A percentile compares a stretch with the other conserved stretches of the same genome.
Evolutionary conservation across 2,113 vertebrate species (phyloP).

Genomic region (Todiramphus chloris): DNA sequence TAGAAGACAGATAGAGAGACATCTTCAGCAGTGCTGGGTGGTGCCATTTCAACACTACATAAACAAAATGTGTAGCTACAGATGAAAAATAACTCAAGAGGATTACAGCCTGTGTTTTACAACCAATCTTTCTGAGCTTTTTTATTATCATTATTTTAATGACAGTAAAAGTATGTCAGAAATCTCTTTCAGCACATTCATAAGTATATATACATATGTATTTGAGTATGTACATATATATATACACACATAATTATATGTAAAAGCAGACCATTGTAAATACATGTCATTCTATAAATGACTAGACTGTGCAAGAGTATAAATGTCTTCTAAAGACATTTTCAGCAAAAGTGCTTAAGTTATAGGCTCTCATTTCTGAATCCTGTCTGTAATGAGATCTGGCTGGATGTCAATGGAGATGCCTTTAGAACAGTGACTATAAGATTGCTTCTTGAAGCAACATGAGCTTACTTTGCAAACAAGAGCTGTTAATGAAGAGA

Average conservation of each 20-base stretch:
- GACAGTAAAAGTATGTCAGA: background rate
- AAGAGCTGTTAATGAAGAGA: background rate
- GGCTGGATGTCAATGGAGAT: background rate
- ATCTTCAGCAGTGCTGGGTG: background rate
- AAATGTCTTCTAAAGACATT: slow-evolving; percentile 44
- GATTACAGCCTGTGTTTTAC: background rate
- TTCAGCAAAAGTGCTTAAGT: slow-evolving; percentile 5
- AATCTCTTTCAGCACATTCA: background rate
- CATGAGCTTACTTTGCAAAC: background rate
- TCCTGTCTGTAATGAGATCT: background rate
- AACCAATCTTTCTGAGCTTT: background rate
- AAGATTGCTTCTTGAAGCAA: background rate
- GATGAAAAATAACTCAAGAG: background rate
- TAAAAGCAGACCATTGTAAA: background rate
- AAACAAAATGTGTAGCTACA: background rate
- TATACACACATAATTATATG: background rate
- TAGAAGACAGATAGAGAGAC: background rate
- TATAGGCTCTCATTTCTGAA: background rate
- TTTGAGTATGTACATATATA: background rate
- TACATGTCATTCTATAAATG: slow-evolving; percentile 18
- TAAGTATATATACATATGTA: background rate
- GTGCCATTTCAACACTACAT: background rate
- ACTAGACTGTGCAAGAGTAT: background rate
- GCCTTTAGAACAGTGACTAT: background rate
- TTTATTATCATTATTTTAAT: background rate